Base-by-base conservation (phyloP, 2,113 vertebrate species). In the Grus americana region DNA sequence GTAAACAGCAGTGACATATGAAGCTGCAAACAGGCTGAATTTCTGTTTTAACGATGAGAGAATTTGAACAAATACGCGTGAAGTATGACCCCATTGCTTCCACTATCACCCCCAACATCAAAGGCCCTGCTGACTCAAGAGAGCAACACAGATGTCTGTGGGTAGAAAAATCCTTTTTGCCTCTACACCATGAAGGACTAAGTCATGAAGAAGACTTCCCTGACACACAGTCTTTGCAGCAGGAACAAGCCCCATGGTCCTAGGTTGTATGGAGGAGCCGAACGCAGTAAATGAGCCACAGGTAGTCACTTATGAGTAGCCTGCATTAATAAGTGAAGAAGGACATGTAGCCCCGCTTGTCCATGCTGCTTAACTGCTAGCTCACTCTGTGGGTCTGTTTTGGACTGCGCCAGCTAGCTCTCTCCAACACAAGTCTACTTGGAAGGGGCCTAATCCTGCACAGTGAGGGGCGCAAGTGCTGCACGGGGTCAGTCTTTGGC, bases 341-440 rank as follows among this genome's bases (percentile, higher is more conserved):
- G 30, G 34, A 21, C 42, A 40, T 0, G 0, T 18, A 54, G 44
- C 20, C 7, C 34, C 8, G 2, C 23, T 80, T 49, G 11, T 49
- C 40, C 16, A 3, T 1, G 3, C 58, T 80, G 46, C 38, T 50
- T 44, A 55, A 23, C 40, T 84, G 54, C 63, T 62, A 46, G 15
- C 76, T 74, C 34, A 4, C n/a, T 5, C 63, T 16, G 13, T 15
- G 49, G 58, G 11, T 57, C 67, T 57, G 15, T 2, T 86, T 44
- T 61, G 46, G 73, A 12, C 24, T 50, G 80, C 42, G 50, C 46
- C 68, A 84, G 34, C 34, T n/a, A 40, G 6, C 7, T 34, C 3
- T 36, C 26, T 61, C 49, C 76, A 73, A 12, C 16, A 7, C 30
- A 47, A 32, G 19, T 15, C n/a, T 58, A 22, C 63, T 57, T 2